Evolutionary conservation across 2,888 invertebrate genomes (phyloP).

Genomic region (Galerucella pusilla): DNA sequence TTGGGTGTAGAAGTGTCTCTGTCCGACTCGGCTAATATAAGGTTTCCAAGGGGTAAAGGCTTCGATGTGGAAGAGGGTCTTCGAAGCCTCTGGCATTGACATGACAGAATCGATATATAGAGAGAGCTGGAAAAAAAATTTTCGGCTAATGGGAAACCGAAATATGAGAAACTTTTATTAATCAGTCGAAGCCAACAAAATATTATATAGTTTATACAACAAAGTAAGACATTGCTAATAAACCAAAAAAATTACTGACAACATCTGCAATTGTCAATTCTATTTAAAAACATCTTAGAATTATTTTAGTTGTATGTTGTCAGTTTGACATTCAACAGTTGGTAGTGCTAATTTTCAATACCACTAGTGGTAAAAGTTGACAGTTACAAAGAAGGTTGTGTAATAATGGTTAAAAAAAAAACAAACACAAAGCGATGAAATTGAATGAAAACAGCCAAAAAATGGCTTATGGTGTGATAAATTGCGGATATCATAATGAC

Average conservation of each 20-base stretch:
- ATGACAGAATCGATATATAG: constrained; percentile 37
- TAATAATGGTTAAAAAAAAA: background rate
- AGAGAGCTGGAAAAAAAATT: constrained; percentile 33
- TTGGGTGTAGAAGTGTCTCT: constrained; percentile 38
- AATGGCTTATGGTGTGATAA: no score
- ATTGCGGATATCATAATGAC: no score
- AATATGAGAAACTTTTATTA: constrained; percentile 25
- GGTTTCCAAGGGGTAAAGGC: constrained; percentile 54
- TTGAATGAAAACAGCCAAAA: no score
- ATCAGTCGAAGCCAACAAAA: background rate
- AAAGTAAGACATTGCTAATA: no score
- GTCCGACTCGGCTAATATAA: constrained; percentile 48
- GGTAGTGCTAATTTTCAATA: background rate
- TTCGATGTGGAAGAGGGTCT: constrained; percentile 50
- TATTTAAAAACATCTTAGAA: no score
- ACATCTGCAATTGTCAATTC: no score
- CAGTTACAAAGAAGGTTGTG: background rate
- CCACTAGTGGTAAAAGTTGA: background rate
- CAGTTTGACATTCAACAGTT: constrained; percentile 1
- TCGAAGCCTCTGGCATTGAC: constrained; percentile 43
- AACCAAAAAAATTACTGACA: no score
- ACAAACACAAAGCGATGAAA: background rate
- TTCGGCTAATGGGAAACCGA: constrained; percentile 30
- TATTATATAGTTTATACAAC: background rate
- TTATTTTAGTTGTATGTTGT: background rate